Base-by-base conservation (phyloP, 2,113 vertebrate species). In the Trematomus loennbergii region DNA sequence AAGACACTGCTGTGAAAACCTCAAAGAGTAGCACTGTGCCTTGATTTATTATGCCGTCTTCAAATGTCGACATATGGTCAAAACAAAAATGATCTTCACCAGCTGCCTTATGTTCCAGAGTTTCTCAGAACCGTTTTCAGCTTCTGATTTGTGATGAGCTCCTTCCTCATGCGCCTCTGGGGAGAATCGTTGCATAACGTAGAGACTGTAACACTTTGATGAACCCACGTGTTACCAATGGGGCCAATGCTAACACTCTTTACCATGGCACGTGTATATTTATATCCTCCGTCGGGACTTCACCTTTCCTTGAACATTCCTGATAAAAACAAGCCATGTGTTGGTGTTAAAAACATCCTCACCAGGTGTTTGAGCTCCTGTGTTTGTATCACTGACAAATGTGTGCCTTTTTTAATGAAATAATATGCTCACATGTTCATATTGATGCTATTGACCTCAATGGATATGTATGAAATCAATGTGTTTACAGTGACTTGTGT, bases 401-500 rank as follows among this genome's bases (percentile, higher is more conserved):
- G 15, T 68, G 79, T 90, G 75, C 81, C 68, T 91, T 88, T 40
- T 72, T 59, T 59, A 78, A 49, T 33, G 9, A 68, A 40, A 29
- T 40, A 8, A 57, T 72, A 54, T 74, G 11, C 76, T 76, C 17
- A 55, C n/a, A 25, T 70, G 54, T 78, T 82, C 36, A 29, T 53
- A 43, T 79, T 68, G 86, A 66, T 85, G 82, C 66, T 85, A 52
- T 72, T 55, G 82, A 82, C 74, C 63, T 74, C 3, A 45, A 57
- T 73, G 59, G 60, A 63, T 74, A 40, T 87, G 59, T 78, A 22
- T 33, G 43, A 75, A 79, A 74, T 74, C 18, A 12, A 7, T 1
- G 53, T 85, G 80, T 91, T 90, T 85, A 84, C 83, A 80, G 18
- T 66, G n/a, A 64, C 45, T 12, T 58, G 40, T 64, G n/a, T 50